These are phyloP conservation scores for Sesia bembeciformis DNA, from an alignment of 2,888 invertebrate species.

Conservation along the genomic window DNA sequence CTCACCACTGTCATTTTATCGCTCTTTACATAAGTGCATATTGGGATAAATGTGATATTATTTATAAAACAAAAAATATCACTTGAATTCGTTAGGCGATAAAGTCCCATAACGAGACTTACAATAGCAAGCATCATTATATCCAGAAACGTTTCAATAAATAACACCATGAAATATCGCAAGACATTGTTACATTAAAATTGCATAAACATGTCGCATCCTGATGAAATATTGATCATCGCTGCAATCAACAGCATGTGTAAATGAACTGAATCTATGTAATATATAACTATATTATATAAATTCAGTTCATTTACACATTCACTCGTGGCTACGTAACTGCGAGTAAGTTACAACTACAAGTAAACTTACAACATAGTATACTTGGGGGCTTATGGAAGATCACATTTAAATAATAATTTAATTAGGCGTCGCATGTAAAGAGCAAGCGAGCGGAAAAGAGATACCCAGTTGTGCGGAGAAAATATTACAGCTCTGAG, in stretches of 20 bases:
- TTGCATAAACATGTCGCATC: no score
- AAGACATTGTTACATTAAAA: no score
- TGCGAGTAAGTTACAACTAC: not conserved
- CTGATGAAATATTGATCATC: no score
- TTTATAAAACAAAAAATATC: constrained; percentile 2
- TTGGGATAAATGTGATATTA: constrained; percentile 3
- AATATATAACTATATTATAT: no score
- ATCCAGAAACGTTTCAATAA: no score
- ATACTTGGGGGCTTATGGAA: not conserved
- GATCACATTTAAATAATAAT: constrained; percentile 8
- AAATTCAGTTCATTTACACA: no score
- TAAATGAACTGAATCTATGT: no score
- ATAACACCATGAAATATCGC: no score
- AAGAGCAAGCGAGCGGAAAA: constrained; percentile 9
- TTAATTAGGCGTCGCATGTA: constrained; percentile 9
- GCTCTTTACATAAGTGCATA: constrained; percentile 12
- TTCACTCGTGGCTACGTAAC: no score
- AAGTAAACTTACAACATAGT: not conserved
- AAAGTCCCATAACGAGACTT: no score
- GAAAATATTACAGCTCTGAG: constrained; percentile 9
- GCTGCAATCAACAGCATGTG: no score
- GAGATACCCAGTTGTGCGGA: constrained; percentile 4
- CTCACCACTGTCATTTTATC: not conserved
- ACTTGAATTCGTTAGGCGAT: not conserved
- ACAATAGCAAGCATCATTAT: no score